Evolutionary conservation across 2,797 vertebrate species (phyloP), one percentile per base, ranked within the genome.

Genomic region (Pipistrellus nathusii): DNA sequence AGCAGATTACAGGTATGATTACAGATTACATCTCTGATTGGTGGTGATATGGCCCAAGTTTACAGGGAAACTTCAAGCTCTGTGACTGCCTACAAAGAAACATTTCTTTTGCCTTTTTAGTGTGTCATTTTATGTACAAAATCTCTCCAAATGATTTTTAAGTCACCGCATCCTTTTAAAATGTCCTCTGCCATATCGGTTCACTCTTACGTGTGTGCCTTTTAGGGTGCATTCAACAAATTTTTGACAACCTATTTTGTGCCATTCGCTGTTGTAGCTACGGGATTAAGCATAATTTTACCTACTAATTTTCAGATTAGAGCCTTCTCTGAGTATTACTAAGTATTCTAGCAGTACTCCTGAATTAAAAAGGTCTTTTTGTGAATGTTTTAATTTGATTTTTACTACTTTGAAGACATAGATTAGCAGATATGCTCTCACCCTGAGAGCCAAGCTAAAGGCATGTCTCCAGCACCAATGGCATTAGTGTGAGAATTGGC

Each of bases 1-100:
- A 86, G 99, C 99, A 51, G 99, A 99, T 82, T 99, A 99, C 98
- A 99, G 99, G 99, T 99, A 98, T 8, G 75, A n/a, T n/a, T n/a
- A n/a, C n/a, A n/a, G n/a, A n/a, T n/a, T 25, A 25, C 38, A 8
- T 46, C 48, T 71, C 62, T 64, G 25, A 72, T 83, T 82, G 44
- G 17, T 59, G 48, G 8, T 59, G 8, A 17, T 30, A 6, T 10
- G 59, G 25, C 46, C 44, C 41, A n/a, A 57, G 25, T 68, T 59
- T 88, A 66, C 62, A 59, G 71, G 15, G n/a, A 59, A 82, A 55
- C 66, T 30, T n/a, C 66, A 83, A 77, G 27, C 64, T 69, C 8
- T 21, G 17, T 89, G 30, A 78, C 3, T n/a, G 30, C 76, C 59
- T 82, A 55, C 15, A 64, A 66, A 32, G 51, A 76, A 93, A 38